phyloP scores from a whole-genome alignment of 2,888 invertebrate species.

The Apoda limacodes region DNA sequence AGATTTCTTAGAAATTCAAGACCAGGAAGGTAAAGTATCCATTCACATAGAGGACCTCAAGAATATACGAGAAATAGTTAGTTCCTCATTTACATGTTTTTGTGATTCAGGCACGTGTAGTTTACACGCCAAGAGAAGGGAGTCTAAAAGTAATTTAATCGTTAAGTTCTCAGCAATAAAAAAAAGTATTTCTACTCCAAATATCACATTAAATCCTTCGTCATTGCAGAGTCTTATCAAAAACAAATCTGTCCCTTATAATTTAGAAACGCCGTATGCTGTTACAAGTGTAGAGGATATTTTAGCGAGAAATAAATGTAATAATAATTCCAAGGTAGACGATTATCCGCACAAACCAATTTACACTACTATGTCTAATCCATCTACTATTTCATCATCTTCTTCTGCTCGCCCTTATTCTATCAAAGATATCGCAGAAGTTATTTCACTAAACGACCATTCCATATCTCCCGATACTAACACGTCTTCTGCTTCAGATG shows the following conservation, averaged over 20 bases:
- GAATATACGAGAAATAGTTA: slow-evolving; percentile 34
- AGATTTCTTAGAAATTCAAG: slow-evolving; percentile 44
- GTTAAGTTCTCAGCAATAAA: slow-evolving; percentile 59
- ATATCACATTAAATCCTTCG: slow-evolving; percentile 51
- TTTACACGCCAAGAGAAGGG: slow-evolving; percentile 43
- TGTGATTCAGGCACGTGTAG: slow-evolving; percentile 49
- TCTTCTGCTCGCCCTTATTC: slow-evolving; percentile 48
- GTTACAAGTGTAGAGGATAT: slow-evolving; percentile 41
- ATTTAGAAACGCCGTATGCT: slow-evolving; percentile 52
- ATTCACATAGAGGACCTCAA: slow-evolving; percentile 42
- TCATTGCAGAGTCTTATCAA: slow-evolving; percentile 37
- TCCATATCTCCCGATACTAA: slow-evolving; percentile 46
- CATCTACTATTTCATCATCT: slow-evolving; percentile 41
- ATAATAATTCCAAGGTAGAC: slow-evolving; percentile 20
- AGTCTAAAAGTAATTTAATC: slow-evolving; percentile 35
- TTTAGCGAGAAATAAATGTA: slow-evolving; percentile 28
- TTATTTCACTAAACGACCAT: slow-evolving; percentile 41
- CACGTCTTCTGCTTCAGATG: slow-evolving; percentile 46
- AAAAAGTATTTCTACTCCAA: slow-evolving; percentile 58
- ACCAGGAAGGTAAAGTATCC: slow-evolving; percentile 35
- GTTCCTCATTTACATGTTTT: slow-evolving; percentile 56
- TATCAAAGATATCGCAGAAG: slow-evolving; percentile 55
- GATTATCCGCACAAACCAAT: slow-evolving; percentile 12
- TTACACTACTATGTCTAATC: slow-evolving; percentile 39
- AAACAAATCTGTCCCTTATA: slow-evolving; percentile 48